Base-by-base conservation (phyloP, 2,888 invertebrate species). In the Habroteleia sp. region DNA sequence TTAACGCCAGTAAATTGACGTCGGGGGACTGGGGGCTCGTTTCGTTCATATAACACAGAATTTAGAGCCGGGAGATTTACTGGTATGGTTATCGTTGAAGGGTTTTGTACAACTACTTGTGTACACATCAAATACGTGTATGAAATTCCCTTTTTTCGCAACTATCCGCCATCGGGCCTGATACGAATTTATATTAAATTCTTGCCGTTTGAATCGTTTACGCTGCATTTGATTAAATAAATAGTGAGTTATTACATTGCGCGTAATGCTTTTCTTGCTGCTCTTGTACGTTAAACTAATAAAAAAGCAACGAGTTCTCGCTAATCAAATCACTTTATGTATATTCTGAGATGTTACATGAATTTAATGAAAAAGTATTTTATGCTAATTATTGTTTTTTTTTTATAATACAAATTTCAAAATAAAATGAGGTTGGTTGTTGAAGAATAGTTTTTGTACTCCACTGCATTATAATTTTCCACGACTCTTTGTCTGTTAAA, bases 1-100 rank as follows among this genome's bases (percentile, higher is more conserved):
- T 83, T 80, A 83, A 81, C 79, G 80, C 77, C 77, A 79, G 77
- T 81, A 78, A 83, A 83, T 82, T 82, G 81, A 78, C 80, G 77
- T 63, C 78, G 73, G 76, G 74, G 69, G 77, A 68, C 71, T 62
- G 72, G 73, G 75, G 54, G 69, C 66, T 66, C 62, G 66, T 65
- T 72, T 75, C 71, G 74, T 74, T 74, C 69, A 69, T 66, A 46
- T 71, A 65, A 56, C 46, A 56, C 65, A 58, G 71, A 74, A 74
- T 78, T 77, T 77, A 75, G 77, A 74, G 73, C 75, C 44, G 54
- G 72, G 76, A 78, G 78, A 77, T 78, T 78, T 78, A 78, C 77
- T 77, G 74, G 69, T 65, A 74, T 69, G 69, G 68, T 65, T 74
- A 69, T 74, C 74, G 69, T 69, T 63, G 69, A 74, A 74, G 62